Evolutionary conservation across 2,888 invertebrate genomes (phyloP), one percentile per base, ranked within the genome.

Genomic region (Philaethria dido): DNA sequence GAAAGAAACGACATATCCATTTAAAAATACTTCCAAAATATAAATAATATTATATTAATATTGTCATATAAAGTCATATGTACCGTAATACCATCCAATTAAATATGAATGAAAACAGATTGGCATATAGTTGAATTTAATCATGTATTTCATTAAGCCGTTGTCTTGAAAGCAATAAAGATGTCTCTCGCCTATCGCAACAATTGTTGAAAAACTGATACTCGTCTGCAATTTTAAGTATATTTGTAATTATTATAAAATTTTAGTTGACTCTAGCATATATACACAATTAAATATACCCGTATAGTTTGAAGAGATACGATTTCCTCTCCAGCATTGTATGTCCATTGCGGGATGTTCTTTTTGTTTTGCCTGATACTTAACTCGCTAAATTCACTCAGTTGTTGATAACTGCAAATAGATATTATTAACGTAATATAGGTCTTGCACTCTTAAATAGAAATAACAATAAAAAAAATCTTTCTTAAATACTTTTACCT

Each of bases 121-220:
- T 0, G 98, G 96, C 69, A 95, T 95, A 87, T 95, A 98, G 78
- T 98, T 97, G 71, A 98, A 94, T 80, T 96, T 96, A 78, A 97
- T 96, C 88, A 96, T 96, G 80, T 95, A 97, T 78, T 95, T 95
- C 75, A 98, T 88, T 63, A 95, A 94, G 9, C 98, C 98, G 76
- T 94, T 95, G 76, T 97, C 97, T 75, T 94, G 95, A 73, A 97
- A 93, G 80, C 96, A 96, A 78, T 95, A 97, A 16, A 99, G 92
- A 86, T 96, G 96, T 75, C 96, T 94, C 85, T 98, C 98, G 44
- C 98, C 98, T 66, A 98, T 88, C 33, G 98, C 94, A 70, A 97
- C 85, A 64, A 99, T 94, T 69, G 94, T 95, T 8, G 96, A 95
- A 75, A 91, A 88, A 70, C 87, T 90, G 69, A 75, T 86, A 93